Percentiles rank a stretch among this genome's conserved stretches.
phyloP scores from a whole-genome alignment of 2,113 vertebrate genomes.

The Sigmodon hispidus region DNA sequence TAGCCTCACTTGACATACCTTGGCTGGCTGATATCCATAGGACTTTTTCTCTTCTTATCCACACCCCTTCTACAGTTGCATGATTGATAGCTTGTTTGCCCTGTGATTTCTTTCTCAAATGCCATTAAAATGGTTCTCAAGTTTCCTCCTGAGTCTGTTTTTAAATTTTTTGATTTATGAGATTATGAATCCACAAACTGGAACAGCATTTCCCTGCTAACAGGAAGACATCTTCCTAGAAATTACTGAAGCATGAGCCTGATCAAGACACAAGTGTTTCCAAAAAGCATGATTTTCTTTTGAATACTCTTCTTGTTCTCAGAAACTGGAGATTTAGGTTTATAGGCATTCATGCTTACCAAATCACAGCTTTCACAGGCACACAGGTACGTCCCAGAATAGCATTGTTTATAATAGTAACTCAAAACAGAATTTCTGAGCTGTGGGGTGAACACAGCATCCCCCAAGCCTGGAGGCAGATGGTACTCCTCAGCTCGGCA shows the following conservation, averaged over 20 bases:
- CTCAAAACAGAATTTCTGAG: background rate
- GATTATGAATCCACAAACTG: background rate
- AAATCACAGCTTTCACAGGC: background rate
- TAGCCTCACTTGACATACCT: background rate
- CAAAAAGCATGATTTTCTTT: background rate
- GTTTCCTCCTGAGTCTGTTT: background rate
- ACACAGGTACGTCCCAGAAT: background rate
- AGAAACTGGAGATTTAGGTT: background rate
- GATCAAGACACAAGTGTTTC: slow-evolving; percentile 9
- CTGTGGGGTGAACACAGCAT: background rate
- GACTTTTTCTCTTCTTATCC: background rate
- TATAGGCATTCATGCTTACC: background rate
- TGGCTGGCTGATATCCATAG: background rate
- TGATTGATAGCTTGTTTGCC: no score
- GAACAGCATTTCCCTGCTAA: background rate
- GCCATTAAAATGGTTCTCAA: background rate
- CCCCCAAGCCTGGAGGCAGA: background rate
- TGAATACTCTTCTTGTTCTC: background rate
- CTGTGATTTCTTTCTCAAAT: background rate
- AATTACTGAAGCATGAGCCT: background rate
- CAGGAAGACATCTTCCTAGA: slow-evolving; percentile 25
- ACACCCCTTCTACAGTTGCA: background rate
- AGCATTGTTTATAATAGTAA: background rate
- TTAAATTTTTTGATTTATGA: background rate
- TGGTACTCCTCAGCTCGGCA: background rate